Percentiles rank a stretch among this genome's conserved stretches.
phyloP scores from a whole-genome alignment of 2,113 vertebrate species.

The Copsychus sechellarum region DNA sequence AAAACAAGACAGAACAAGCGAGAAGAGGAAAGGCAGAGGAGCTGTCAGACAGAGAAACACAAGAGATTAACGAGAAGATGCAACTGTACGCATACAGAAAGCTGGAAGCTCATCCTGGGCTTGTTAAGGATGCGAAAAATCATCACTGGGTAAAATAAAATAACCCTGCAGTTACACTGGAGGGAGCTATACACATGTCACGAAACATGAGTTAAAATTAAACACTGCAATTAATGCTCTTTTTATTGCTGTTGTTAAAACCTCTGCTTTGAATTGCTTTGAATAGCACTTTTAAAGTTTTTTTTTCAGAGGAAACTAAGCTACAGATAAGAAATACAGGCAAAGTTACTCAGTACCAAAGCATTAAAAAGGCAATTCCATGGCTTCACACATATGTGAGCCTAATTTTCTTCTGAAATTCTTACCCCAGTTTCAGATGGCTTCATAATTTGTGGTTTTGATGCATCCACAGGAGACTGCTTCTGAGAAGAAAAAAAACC shows the following conservation, averaged over 20 bases:
- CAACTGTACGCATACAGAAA: fast-evolving
- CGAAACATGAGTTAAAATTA: background rate
- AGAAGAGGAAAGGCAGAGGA: background rate
- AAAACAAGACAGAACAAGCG: background rate
- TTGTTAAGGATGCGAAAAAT: background rate
- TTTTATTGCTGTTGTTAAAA: background rate
- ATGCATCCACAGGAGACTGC: background rate
- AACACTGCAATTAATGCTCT: background rate
- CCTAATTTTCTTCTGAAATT: background rate
- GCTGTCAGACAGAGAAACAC: background rate
- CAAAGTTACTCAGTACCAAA: background rate
- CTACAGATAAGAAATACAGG: fast-evolving
- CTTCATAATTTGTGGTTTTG: conserved; percentile 52
- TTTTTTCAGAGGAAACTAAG: background rate
- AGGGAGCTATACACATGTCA: background rate
- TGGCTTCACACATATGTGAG: background rate
- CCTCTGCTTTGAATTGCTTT: background rate
- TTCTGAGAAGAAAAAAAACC: background rate
- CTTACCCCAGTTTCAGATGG: conserved; percentile 71
- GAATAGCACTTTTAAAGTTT: background rate
- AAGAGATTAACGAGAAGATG: background rate
- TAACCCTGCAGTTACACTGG: background rate
- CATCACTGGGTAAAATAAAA: background rate
- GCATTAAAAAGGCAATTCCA: background rate
- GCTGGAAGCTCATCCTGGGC: background rate